phyloP scores from a whole-genome alignment of 2,113 vertebrate genomes.

The Manacus vitellinus region DNA sequence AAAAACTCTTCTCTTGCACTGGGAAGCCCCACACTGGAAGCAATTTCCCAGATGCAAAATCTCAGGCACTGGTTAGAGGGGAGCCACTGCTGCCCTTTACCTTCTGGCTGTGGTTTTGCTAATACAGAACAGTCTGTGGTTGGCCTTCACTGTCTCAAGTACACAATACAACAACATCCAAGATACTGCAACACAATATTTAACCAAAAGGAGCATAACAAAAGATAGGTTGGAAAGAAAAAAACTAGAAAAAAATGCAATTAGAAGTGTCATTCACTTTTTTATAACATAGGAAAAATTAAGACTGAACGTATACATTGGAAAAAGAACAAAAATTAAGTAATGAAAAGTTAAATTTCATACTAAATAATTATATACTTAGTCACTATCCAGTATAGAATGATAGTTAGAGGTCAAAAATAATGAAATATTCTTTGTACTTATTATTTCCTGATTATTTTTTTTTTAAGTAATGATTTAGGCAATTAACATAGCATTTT shows the following conservation, averaged over 20 bases:
- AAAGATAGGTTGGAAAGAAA: background rate
- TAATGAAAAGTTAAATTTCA: background rate
- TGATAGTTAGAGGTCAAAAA: background rate
- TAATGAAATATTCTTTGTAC: background rate
- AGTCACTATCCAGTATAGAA: background rate
- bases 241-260: background rate
- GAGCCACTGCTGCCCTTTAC: background rate
- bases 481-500: background rate
- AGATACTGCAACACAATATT: background rate
- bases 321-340: background rate
- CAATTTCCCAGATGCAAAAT: background rate
- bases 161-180: background rate
- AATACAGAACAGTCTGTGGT: background rate
- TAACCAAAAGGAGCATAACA: background rate
- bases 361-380: background rate
- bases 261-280: background rate
- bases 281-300: background rate
- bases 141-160: background rate
- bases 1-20: background rate
- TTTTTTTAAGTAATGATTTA: background rate
- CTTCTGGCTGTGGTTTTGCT: background rate
- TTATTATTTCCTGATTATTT: background rate
- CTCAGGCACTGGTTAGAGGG: background rate
- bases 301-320: background rate
- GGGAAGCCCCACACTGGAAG: background rate